Conservation (phyloP, 1,140 invertebrate species). For the Drosophila sechellia region DNA sequence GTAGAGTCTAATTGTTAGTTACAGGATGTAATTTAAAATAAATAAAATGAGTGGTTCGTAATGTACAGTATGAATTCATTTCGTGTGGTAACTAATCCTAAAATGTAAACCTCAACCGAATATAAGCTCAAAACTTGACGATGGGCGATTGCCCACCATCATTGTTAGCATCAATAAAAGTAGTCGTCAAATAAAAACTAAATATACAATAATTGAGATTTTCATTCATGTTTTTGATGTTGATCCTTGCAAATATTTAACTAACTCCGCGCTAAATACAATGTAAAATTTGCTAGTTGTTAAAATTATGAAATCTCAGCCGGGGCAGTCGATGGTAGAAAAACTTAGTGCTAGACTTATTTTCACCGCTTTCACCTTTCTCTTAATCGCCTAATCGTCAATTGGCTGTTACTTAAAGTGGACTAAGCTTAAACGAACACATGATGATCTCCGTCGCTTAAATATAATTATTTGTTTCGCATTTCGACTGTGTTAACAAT, state of each 20-base stretch:
- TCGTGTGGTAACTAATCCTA: slow-evolving; percentile 43
- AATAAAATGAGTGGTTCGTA: slow-evolving; percentile 70
- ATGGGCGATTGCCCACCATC: slow-evolving; percentile 1
- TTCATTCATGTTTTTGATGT: slow-evolving; percentile 25
- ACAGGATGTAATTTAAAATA: slow-evolving; percentile 41
- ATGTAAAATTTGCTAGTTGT: slow-evolving; percentile 76
- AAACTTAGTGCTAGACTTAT: slow-evolving; percentile 62
- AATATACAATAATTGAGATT: slow-evolving; percentile 59
- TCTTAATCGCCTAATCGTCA: slow-evolving; percentile 74
- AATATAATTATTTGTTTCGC: slow-evolving; percentile 44
- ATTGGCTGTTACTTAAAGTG: slow-evolving; percentile 66
- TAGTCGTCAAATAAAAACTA: slow-evolving; percentile 28
- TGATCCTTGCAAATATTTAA: slow-evolving; percentile 71
- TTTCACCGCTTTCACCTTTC: slow-evolving; percentile 37
- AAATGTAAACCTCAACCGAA: slow-evolving; percentile 33
- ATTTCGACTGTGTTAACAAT: slow-evolving; percentile 39
- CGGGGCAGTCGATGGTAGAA: slow-evolving; percentile 54
- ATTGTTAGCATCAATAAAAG: not conserved
- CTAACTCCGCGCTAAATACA: slow-evolving; percentile 74
- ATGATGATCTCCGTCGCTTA: slow-evolving; percentile 53
- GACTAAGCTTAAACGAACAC: slow-evolving; percentile 56
- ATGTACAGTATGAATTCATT: slow-evolving; percentile 67
- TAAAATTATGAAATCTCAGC: slow-evolving; percentile 68
- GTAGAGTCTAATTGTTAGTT: slow-evolving; percentile 34
- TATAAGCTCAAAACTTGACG: slow-evolving; percentile 30